These are phyloP conservation scores for Himalopsyche japonica DNA, from an alignment of 2,888 invertebrate genomes.

Conservation along the genomic window DNA sequence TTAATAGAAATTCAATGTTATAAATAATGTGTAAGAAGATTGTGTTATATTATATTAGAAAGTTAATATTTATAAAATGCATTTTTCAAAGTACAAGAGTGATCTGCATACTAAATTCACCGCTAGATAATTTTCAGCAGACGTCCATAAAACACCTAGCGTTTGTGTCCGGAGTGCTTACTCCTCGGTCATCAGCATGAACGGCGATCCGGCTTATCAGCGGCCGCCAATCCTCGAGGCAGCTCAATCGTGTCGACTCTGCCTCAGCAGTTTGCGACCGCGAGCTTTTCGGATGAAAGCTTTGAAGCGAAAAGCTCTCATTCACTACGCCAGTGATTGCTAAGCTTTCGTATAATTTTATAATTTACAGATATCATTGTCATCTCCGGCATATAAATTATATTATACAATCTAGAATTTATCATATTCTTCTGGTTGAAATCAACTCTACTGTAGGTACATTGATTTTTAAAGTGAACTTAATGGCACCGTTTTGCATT, in stretches of 20 bases:
- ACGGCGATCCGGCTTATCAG: neutral
- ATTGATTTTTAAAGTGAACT: neutral
- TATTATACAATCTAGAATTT: no score
- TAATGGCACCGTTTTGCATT: no score
- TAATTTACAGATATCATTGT: neutral
- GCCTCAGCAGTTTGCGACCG: neutral
- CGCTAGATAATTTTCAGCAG: neutral
- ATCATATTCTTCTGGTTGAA: no score
- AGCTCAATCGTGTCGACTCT: neutral
- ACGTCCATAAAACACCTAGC: neutral
- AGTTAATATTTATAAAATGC: no score
- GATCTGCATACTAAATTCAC: no score
- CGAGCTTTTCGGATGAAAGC: neutral
- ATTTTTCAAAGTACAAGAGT: no score
- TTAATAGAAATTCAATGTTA: no score
- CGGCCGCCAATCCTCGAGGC: neutral
- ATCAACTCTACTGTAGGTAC: neutral
- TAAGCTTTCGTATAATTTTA: neutral
- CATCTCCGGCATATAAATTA: neutral
- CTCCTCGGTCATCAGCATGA: neutral
- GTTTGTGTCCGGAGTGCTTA: neutral
- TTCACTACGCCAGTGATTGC: neutral
- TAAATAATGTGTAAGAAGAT: no score
- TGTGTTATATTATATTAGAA: no score
- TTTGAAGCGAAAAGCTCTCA: neutral